phyloP scores from a whole-genome alignment of 1,140 invertebrate species.

The Meteorus sp. region DNA sequence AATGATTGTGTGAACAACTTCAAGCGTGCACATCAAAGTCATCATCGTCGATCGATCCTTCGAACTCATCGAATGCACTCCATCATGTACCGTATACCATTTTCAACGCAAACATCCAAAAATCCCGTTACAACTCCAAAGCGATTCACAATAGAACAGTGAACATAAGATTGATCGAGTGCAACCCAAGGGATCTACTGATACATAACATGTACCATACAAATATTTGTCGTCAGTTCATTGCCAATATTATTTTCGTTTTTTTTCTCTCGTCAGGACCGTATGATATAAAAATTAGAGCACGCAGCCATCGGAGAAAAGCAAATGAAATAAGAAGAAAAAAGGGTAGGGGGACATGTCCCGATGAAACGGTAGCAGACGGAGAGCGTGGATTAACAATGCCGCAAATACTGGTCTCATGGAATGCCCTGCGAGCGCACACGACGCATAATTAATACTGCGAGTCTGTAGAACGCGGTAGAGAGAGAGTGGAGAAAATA shows the following conservation, averaged over 20 bases:
- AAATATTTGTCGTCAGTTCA: no score
- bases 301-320: constrained; percentile 26
- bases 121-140: no score
- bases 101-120: no score
- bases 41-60: no score
- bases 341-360: constrained; percentile 5
- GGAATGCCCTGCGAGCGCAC: constrained; percentile 56
- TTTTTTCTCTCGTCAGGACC: constrained; percentile 35
- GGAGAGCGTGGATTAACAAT: constrained; percentile 57
- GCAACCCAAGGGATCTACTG: no score
- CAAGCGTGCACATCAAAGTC: no score
- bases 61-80: no score
- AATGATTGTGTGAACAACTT: no score
- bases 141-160: no score
- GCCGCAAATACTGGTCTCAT: constrained; percentile 56
- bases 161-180: no score
- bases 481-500: constrained; percentile 8
- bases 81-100: no score
- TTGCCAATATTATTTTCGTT: neutral
- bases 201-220: no score
- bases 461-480: constrained; percentile 14
- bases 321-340: constrained; percentile 18
- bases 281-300: constrained; percentile 34
- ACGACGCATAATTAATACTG: constrained; percentile 59
- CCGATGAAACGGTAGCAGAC: constrained; percentile 53